These are phyloP conservation scores for Aphaenogaster rudis DNA, from an alignment of 1,140 invertebrate species.

Conservation along the genomic window DNA sequence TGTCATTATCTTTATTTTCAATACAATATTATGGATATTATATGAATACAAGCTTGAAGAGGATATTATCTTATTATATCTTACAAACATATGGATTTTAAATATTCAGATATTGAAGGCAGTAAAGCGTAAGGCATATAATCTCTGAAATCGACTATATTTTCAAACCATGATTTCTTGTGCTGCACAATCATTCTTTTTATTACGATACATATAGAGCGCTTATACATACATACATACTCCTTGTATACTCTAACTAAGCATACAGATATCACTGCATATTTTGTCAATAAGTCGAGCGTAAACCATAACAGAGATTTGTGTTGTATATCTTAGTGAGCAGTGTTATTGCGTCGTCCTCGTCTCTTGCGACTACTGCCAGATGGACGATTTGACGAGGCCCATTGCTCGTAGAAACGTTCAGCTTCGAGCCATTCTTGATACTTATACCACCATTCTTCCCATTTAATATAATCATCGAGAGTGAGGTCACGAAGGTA, in stretches of 20 bases:
- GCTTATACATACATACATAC: constrained; percentile 62
- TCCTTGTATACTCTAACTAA: constrained; percentile 63
- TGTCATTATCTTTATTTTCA: too few species aligned
- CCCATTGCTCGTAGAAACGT: constrained; percentile 93
- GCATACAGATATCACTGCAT: constrained; percentile 64
- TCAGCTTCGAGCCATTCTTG: constrained; percentile 96
- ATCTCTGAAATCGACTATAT: constrained; percentile 9
- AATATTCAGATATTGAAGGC: constrained; percentile 5
- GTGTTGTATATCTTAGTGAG: constrained; percentile 74
- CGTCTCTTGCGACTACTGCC: constrained; percentile 82
- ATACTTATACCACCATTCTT: constrained; percentile 97
- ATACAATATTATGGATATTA: too few species aligned
- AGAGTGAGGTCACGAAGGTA: constrained; percentile 92
- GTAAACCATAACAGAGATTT: constrained; percentile 28
- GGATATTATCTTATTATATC: too few species aligned
- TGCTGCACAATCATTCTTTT: constrained; percentile 68
- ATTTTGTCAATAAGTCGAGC: constrained; percentile 62
- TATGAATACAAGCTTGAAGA: too few species aligned
- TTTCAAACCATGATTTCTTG: constrained; percentile 55
- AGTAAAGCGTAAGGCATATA: constrained; percentile 12
- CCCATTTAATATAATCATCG: constrained; percentile 96
- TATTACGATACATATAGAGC: constrained; percentile 68
- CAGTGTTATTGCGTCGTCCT: constrained; percentile 81
- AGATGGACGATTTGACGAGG: constrained; percentile 80
- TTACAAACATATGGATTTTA: not conserved